phyloP scores from a whole-genome alignment of 2,888 invertebrate genomes.

The Stenoptilia bipunctidactyla region DNA sequence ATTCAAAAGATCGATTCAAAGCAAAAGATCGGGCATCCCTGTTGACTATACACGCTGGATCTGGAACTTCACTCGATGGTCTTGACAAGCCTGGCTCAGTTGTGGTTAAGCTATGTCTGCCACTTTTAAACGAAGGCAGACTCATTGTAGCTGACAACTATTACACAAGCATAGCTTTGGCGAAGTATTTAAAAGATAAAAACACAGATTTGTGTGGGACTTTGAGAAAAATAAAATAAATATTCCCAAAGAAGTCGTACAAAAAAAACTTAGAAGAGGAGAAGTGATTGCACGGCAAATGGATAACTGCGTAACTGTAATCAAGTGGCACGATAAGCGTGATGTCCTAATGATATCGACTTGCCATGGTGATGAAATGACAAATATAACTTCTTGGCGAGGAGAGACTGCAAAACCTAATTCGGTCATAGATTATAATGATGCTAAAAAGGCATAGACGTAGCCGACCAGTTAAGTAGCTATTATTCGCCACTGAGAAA shows the following conservation, averaged over 20 bases:
- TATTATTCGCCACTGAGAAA: slow-evolving; percentile 3
- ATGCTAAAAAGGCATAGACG: slow-evolving; percentile 9
- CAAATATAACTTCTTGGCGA: slow-evolving; percentile 8
- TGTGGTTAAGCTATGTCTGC: slow-evolving; percentile 12
- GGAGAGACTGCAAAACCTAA: slow-evolving; percentile 6
- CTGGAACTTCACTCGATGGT: slow-evolving; percentile 9
- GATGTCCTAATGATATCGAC: slow-evolving; percentile 4
- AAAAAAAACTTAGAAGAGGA: slow-evolving; percentile 4
- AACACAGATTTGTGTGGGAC: slow-evolving; percentile 9
- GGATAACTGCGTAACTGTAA: slow-evolving; percentile 4
- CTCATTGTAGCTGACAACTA: slow-evolving; percentile 8
- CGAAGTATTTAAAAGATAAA: slow-evolving; percentile 10
- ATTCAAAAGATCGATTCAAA: too few relatives aligned
- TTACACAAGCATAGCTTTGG: slow-evolving; percentile 7
- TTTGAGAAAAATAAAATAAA: slow-evolving; percentile 8
- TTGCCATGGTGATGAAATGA: slow-evolving; percentile 1
- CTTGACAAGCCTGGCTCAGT: slow-evolving; percentile 13
- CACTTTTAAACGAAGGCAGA: slow-evolving; percentile 12
- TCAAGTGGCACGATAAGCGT: slow-evolving; percentile 4
- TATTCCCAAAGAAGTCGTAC: slow-evolving; percentile 7
- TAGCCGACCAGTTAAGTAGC: slow-evolving; percentile 7
- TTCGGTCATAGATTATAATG: slow-evolving; percentile 11
- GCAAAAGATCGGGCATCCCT: too few relatives aligned
- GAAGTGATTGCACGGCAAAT: background rate
- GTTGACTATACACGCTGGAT: slow-evolving; percentile 11